Evolutionary conservation across 2,113 vertebrate genomes (phyloP), one percentile per base, ranked within the genome.

Genomic region (Acrocephalus arundinaceus): DNA sequence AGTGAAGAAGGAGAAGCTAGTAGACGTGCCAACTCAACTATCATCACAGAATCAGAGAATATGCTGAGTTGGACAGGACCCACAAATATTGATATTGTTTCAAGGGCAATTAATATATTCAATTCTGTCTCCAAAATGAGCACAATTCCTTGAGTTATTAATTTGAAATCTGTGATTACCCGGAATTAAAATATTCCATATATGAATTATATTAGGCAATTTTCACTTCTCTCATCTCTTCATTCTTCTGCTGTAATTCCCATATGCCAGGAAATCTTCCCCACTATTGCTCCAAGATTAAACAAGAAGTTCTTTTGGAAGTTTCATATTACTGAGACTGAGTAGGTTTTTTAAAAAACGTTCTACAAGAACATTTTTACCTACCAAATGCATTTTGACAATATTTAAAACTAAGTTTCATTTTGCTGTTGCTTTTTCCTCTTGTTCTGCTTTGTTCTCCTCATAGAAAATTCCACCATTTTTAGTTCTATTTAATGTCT

Each of bases 131-230:
- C 89, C 96, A 65, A 88, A 92, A 85, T 43, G 22, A 95, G 52
- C 27, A 95, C 87, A 81, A 43, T 83, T 74, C 30, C 72, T 91
- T 83, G n/a, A 88, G 78, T 92, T 89, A 62, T 15, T 66, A 90
- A 95, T 82, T 28, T 63, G 63, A 89, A 95, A 90, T 91, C 67
- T 88, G 85, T 30, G 24, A 83, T 96, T 93, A 83, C 17, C 33
- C 33, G 57, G 68, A 96, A 96, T 96, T 97, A 96, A 94, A 92
- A 86, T 84, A 89, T 91, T 88, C 52, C 23, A n/a, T 52, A 37
- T 41, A 57, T 4, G 4, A 85, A 88, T 93, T 90, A 63, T 55
- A 41, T 39, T 49, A 35, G 72, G 59, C 22, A 35, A 65, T 88
- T 96, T 93, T 66, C 68, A 65, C 79, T 93, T 86, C 75, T 66